Evolutionary conservation across 2,113 vertebrate species (phyloP).

Genomic region (Crotophaga sulcirostris): DNA sequence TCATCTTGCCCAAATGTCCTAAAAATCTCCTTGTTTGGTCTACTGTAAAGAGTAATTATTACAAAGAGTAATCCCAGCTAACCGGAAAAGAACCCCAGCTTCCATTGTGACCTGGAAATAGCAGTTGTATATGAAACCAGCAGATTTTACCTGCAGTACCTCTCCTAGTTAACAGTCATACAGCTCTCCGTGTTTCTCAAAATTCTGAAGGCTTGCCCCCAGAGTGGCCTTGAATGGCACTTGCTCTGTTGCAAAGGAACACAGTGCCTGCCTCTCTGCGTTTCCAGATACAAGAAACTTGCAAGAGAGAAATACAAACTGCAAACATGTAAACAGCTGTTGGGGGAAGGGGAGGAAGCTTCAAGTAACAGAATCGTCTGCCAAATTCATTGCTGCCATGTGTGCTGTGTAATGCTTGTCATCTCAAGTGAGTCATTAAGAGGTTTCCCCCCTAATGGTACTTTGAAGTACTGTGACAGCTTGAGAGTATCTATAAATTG

Average conservation of each 20-base stretch:
- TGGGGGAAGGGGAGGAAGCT: slow-evolving; percentile 26
- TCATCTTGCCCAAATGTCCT: not conserved
- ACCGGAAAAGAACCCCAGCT: not conserved
- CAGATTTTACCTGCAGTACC: not conserved
- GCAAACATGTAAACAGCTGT: slow-evolving; percentile 73
- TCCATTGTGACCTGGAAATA: not conserved
- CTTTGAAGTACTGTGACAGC: slow-evolving; percentile 83
- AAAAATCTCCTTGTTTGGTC: not conserved
- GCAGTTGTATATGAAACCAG: not conserved
- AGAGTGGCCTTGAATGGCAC: not conserved
- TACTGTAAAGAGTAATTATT: not conserved
- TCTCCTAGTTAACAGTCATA: not conserved
- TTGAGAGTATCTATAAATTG: slow-evolving; percentile 92
- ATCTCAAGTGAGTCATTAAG: slow-evolving; percentile 85
- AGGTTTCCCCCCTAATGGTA: slow-evolving; percentile 71
- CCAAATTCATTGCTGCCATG: slow-evolving; percentile 75
- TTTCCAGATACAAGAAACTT: not conserved
- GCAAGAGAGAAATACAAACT: slow-evolving; percentile 3
- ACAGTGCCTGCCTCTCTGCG: not conserved
- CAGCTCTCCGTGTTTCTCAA: not conserved
- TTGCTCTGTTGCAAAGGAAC: not conserved
- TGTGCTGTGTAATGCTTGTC: slow-evolving; percentile 82
- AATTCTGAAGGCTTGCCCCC: not conserved
- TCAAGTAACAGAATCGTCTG: slow-evolving; percentile 61
- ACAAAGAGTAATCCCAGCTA: not conserved